Percentiles rank a stretch among this genome's conserved stretches.
These are phyloP conservation scores for Bufo bufo DNA, from an alignment of 2,113 vertebrate genomes.

Conservation along the genomic window DNA sequence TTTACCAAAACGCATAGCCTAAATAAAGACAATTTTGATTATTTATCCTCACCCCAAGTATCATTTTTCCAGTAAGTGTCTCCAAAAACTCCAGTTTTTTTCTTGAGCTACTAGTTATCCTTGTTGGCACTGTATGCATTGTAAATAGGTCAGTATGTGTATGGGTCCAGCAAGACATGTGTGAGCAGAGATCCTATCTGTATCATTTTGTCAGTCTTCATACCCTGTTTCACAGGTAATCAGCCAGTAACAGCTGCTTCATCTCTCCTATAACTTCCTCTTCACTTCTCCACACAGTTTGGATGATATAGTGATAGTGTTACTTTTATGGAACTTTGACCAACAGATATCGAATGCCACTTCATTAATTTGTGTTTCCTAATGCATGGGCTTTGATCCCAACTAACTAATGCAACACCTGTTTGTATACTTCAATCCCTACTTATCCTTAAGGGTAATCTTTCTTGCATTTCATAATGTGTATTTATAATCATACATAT, in stretches of 20 bases:
- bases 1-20: too few relatives aligned
- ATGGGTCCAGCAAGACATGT: too few relatives aligned
- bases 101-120: neutral
- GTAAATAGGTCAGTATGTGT: neutral
- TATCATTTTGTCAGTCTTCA: neutral
- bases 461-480: neutral
- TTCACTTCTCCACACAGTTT: neutral
- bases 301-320: neutral
- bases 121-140: neutral
- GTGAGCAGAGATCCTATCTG: neutral
- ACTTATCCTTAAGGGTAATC: neutral
- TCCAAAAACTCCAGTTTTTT: too few relatives aligned
- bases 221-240: constrained; percentile 14
- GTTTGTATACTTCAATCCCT: constrained; percentile 8
- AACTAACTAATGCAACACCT: neutral
- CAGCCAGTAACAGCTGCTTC: constrained; percentile 7
- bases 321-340: neutral
- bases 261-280: constrained; percentile 13
- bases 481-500: neutral
- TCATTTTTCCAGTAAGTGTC: too few relatives aligned
- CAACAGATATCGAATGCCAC: neutral
- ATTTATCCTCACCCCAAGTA: too few relatives aligned
- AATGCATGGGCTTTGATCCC: neutral
- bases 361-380: constrained; percentile 23
- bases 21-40: too few relatives aligned